phyloP scores from a whole-genome alignment of 2,797 vertebrate genomes.

The Harpagifer antarcticus region DNA sequence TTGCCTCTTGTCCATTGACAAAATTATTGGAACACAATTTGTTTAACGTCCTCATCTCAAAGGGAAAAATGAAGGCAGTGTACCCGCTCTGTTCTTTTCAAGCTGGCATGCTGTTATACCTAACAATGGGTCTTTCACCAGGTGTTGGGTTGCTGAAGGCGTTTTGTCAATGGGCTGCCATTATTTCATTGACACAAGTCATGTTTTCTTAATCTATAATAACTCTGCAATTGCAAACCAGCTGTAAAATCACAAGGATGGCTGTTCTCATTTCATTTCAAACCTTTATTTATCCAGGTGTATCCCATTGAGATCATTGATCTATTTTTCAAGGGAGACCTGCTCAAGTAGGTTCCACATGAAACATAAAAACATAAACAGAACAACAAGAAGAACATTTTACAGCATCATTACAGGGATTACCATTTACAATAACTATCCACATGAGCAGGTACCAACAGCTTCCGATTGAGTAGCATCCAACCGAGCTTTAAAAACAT shows the following conservation, averaged over 20 bases:
- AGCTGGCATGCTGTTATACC: constrained; percentile 62
- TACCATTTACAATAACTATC: too few species aligned
- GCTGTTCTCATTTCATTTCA: constrained; percentile 25
- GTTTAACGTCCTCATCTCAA: constrained; percentile 47
- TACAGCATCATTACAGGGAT: too few species aligned
- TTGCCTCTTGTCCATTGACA: constrained; percentile 64
- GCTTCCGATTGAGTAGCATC: too few species aligned
- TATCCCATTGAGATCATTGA: too few species aligned
- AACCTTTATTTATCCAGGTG: too few species aligned
- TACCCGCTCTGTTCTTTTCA: constrained; percentile 58
- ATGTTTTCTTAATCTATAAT: constrained; percentile 78
- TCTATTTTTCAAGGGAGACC: too few species aligned
- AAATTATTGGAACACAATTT: constrained; percentile 61
- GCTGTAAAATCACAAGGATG: constrained; percentile 76
- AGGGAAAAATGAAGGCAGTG: constrained; percentile 62
- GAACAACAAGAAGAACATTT: too few species aligned
- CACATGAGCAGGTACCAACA: too few species aligned
- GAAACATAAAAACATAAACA: too few species aligned
- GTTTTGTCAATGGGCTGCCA: constrained; percentile 70
- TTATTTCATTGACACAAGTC: constrained; percentile 77
- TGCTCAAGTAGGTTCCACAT: too few species aligned
- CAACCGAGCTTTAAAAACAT: too few species aligned
- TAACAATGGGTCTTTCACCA: constrained; percentile 69
- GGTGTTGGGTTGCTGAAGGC: constrained; percentile 61
- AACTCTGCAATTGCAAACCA: constrained; percentile 74